Conservation (phyloP, 30 jellyfish, hydroid and myxozoan species). For the Sanderia malayensis region DNA sequence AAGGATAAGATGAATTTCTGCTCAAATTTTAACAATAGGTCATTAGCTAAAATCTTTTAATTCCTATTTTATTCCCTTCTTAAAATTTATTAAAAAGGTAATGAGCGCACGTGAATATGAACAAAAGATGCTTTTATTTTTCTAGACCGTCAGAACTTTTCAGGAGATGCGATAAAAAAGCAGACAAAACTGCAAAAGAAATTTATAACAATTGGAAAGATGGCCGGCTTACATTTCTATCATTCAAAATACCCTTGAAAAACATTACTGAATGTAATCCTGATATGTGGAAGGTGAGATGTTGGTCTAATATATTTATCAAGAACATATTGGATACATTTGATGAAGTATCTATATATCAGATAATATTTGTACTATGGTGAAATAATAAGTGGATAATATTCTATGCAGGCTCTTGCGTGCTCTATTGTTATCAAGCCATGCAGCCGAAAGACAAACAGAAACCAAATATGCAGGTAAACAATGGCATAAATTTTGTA, state of each 20-base stretch:
- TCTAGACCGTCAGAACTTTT: slow-evolving; percentile 72
- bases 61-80: background rate
- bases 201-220: slow-evolving; percentile 55
- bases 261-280: slow-evolving; percentile 67
- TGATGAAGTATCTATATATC: background rate
- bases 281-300: slow-evolving; percentile 66
- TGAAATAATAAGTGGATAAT: no score
- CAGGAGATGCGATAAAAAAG: slow-evolving; percentile 70
- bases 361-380: background rate
- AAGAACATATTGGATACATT: background rate
- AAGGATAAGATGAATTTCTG: slow-evolving; percentile 67
- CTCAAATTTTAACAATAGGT: slow-evolving; percentile 75
- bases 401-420: slow-evolving; percentile 81
- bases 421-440: slow-evolving; percentile 82
- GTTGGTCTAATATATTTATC: background rate
- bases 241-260: slow-evolving; percentile 30
- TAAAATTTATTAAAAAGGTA: no score
- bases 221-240: slow-evolving; percentile 51
- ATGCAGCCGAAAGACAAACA: slow-evolving; percentile 62
- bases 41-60: background rate
- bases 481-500: background rate
- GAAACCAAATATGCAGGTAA: slow-evolving; percentile 65
- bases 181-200: slow-evolving; percentile 68
- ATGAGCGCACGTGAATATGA: no score
- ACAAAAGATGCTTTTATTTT: no score